Evolutionary conservation across 2,113 vertebrate genomes (phyloP), one percentile per base, ranked within the genome.

Genomic region (Sylvicapra grimmia): DNA sequence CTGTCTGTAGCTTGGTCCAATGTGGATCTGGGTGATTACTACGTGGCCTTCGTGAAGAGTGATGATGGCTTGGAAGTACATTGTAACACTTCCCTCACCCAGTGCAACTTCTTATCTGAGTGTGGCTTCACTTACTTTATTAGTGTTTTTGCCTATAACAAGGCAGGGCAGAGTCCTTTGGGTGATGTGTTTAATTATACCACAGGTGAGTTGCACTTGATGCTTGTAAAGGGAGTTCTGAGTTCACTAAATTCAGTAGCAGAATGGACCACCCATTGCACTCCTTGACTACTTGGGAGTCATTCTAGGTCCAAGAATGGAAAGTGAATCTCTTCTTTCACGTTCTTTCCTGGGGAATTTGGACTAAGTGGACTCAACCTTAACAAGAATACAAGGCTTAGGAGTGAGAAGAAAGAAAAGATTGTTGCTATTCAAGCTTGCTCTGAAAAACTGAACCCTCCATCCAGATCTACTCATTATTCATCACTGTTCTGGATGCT

Each of bases 101-200:
- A 68, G 12, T 99, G 99, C 98, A 92, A 91, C 33, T 99, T 99
- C 97, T 98, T 97, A 86, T 99, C 99, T 2, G 97, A 98, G 89
- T 99, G 99, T 58, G 99, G 99, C 94, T 99, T 99, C 98, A 99
- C 99, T 18, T 99, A 99, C 91, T 99, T 99, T 72, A 99, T 99
- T 47, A 99, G 98, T 40, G 99, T 99, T 93, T 99, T 99, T 91
- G 99, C 99, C 87, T 99, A 99, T 97, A 99, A 99, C 98, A 97
- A 97, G 72, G 99, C 99, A 0, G 99, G 99, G 23, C 98, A 99
- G 97, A 99, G 99, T 97, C 99, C 99, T 83, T 94, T 98, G 75
- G 98, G 99, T 6, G 97, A 99, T 0, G 96, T 99, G 89, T 98
- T 99, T 97, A 99, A 99, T 98, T 99, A 99, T 95, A 99, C 99